Percentiles rank a stretch among this genome's conserved stretches.
Conservation (phyloP, 2,797 vertebrate species). For the Jordanella pulchra region DNA sequence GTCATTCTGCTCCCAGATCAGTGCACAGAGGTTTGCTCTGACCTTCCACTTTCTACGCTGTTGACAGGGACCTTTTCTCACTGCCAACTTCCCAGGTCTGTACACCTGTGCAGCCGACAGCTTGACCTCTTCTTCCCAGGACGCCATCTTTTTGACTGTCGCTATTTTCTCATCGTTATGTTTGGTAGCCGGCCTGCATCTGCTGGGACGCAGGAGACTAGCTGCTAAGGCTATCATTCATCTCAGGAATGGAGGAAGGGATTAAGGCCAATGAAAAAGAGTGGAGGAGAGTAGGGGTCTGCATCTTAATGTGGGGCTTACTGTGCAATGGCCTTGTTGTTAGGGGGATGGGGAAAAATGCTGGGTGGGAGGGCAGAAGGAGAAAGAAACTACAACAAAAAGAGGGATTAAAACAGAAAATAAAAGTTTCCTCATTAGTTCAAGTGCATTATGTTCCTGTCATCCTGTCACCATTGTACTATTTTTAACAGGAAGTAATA, state of each 20-base stretch:
- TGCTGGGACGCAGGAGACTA: conserved; percentile 40
- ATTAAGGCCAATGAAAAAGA: conserved; percentile 69
- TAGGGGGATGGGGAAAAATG: conserved; percentile 36
- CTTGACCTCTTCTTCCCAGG: conserved; percentile 44
- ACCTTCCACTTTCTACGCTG: conserved; percentile 14
- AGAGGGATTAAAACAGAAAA: background rate
- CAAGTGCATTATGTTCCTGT: background rate
- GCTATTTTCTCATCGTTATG: conserved; percentile 62
- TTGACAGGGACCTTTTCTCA: conserved; percentile 24
- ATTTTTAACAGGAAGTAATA: conserved; percentile 6
- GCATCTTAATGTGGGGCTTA: conserved; percentile 69
- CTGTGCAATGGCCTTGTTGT: conserved; percentile 67
- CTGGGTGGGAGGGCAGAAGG: conserved; percentile 21
- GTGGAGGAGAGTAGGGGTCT: conserved; percentile 58
- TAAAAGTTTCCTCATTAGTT: background rate
- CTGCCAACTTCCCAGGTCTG: conserved; percentile 21
- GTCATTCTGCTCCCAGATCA: conserved; percentile 7
- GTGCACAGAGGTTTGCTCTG: conserved; percentile 1
- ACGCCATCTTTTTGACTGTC: conserved; percentile 48
- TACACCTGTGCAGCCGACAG: conserved; percentile 39
- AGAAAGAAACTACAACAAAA: conserved; percentile 5
- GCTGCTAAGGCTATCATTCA: conserved; percentile 70
- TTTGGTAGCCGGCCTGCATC: conserved; percentile 45
- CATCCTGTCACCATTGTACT: background rate
- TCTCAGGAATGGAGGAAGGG: conserved; percentile 57